Conservation (phyloP, 2,113 vertebrate species). For the Helogale parvula region DNA sequence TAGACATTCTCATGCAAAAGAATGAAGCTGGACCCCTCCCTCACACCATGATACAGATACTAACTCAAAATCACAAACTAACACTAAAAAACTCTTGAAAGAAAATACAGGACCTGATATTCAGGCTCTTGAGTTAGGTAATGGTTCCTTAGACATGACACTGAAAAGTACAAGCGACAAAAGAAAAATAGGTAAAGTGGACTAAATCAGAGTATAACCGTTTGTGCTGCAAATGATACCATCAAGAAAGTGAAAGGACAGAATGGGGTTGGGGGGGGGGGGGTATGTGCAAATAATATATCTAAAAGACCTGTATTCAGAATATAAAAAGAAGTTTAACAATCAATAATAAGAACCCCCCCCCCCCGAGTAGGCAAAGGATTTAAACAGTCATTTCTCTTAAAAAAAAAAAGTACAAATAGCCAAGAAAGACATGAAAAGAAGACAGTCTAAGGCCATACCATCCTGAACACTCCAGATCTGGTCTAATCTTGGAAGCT, state of each 20-base stretch:
- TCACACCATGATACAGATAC: not conserved
- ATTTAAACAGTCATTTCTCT: not conserved
- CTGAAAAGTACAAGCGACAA: not conserved
- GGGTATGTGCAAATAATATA: not conserved
- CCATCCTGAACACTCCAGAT: no score
- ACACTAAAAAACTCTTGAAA: no score
- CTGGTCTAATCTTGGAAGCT: no score
- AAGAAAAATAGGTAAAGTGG: not conserved
- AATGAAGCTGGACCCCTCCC: not conserved
- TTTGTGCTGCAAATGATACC: not conserved
- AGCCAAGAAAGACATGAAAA: not conserved
- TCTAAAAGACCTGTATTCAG: not conserved
- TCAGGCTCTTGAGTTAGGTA: no score
- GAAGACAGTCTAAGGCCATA: no score
- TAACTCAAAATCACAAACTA: not conserved
- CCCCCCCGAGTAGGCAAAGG: not conserved
- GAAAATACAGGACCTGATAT: no score
- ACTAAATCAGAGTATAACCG: not conserved
- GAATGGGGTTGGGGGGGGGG: no score
- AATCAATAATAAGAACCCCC: not conserved
- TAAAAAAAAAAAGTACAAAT: not conserved
- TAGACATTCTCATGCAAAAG: not conserved
- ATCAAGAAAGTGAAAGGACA: not conserved
- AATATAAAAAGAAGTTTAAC: not conserved
- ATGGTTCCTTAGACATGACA: no score